These are phyloP conservation scores for Drosophila infuscata DNA, from an alignment of 2,888 invertebrate species.

Conservation along the genomic window DNA sequence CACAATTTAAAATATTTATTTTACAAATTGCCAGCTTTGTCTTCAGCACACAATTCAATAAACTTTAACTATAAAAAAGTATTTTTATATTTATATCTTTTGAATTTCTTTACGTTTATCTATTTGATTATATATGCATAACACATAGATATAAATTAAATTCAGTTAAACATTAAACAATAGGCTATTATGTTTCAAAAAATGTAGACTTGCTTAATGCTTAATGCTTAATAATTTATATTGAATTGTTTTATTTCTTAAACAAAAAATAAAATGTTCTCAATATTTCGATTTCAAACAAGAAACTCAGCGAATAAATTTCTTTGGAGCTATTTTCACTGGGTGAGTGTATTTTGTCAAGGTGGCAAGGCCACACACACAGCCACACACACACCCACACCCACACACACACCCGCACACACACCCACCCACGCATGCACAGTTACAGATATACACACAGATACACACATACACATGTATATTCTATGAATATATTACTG, in stretches of 20 bases:
- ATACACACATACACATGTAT: not conserved
- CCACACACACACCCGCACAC: not conserved
- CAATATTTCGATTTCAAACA: conserved; percentile 16
- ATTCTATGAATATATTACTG: conserved; percentile 58
- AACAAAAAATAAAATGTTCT: conserved; percentile 6
- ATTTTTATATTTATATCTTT: not conserved
- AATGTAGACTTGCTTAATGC: not conserved
- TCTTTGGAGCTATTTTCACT: conserved; percentile 33
- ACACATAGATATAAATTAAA: not conserved
- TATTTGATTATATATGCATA: too few relatives aligned
- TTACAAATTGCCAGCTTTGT: conserved; percentile 11
- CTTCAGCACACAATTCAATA: not conserved
- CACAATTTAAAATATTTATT: conserved; percentile 18
- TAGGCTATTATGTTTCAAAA: not conserved
- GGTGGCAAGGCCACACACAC: conserved; percentile 71
- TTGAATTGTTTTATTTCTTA: conserved; percentile 19
- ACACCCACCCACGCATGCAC: not conserved
- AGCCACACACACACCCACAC: not conserved
- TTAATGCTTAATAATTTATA: conserved; percentile 15
- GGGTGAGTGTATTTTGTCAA: conserved; percentile 68
- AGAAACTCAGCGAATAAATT: conserved; percentile 30
- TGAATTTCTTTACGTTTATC: not conserved
- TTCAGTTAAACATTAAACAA: not conserved
- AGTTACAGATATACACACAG: conserved; percentile 7
- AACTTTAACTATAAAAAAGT: not conserved